Evolutionary conservation across 2,888 invertebrate genomes (phyloP).

Genomic region (Drosophila trichaetosa): DNA sequence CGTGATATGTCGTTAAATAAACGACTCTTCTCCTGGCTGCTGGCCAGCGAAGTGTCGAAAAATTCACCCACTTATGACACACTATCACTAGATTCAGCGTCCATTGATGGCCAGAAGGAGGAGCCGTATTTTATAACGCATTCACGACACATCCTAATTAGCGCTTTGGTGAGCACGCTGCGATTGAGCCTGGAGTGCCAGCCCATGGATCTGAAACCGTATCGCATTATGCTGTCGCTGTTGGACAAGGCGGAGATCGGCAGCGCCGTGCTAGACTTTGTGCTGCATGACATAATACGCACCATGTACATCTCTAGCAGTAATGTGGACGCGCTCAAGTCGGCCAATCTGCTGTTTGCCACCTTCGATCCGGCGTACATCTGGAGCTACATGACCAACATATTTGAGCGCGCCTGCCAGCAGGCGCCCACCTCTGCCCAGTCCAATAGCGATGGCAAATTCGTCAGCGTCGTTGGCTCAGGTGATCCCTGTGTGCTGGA

Average conservation of each 20-base stretch:
- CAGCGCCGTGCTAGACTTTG: constrained; percentile 90
- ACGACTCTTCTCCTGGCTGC: constrained; percentile 93
- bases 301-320: constrained; percentile 86
- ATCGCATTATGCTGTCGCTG: constrained; percentile 92
- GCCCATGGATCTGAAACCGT: constrained; percentile 89
- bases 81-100: constrained; percentile 62
- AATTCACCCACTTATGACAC: constrained; percentile 83
- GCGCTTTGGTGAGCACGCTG: constrained; percentile 88
- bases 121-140: constrained; percentile 88
- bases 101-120: constrained; percentile 48
- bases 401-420: constrained; percentile 87
- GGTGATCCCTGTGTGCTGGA: constrained; percentile 89
- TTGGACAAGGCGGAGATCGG: constrained; percentile 95
- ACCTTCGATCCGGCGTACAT: constrained; percentile 94
- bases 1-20: constrained; percentile 96
- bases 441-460: constrained; percentile 70
- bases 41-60: constrained; percentile 89
- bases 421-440: constrained; percentile 65
- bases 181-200: constrained; percentile 86
- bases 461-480: constrained; percentile 86
- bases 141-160: constrained; percentile 89
- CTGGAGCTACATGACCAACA: constrained; percentile 91
- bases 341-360: constrained; percentile 93
- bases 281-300: constrained; percentile 92
- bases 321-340: constrained; percentile 90